These are phyloP conservation scores for Neuroscelio doddi DNA, from an alignment of 2,888 invertebrate species.

Conservation along the genomic window DNA sequence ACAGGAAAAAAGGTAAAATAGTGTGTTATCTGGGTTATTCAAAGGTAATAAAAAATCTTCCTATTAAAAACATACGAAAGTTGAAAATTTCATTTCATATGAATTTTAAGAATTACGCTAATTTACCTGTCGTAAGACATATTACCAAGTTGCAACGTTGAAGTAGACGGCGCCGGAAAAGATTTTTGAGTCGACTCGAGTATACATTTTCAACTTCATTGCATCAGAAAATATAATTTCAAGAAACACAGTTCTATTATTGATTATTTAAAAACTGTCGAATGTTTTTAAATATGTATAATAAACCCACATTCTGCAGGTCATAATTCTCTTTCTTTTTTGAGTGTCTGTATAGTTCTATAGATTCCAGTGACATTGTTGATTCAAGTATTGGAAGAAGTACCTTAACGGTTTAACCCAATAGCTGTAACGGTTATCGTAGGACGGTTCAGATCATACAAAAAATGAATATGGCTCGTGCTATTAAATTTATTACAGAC, in stretches of 20 bases:
- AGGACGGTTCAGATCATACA: slow-evolving; percentile 18
- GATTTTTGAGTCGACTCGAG: slow-evolving; percentile 27
- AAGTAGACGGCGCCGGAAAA: slow-evolving; percentile 25
- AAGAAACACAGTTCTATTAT: no score
- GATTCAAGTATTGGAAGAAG: slow-evolving; percentile 39
- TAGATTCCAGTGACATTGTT: slow-evolving; percentile 33
- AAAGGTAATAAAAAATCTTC: background rate
- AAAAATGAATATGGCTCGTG: slow-evolving; percentile 7
- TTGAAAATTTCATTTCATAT: no score
- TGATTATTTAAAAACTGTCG: no score
- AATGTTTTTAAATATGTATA: no score
- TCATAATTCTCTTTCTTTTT: no score
- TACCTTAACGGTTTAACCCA: slow-evolving; percentile 37
- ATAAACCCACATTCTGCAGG: no score
- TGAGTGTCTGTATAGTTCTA: slow-evolving; percentile 30
- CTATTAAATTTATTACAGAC: slow-evolving; percentile 4
- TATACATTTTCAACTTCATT: no score
- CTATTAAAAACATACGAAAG: no score
- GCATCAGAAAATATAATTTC: no score
- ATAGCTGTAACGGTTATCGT: slow-evolving; percentile 32
- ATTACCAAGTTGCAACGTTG: slow-evolving; percentile 22
- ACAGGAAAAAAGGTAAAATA: no score
- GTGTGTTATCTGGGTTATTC: no score
- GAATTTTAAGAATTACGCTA: slow-evolving; percentile 18
- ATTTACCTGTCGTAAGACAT: slow-evolving; percentile 14